Base-by-base conservation (phyloP, 1,140 invertebrate genomes). In the Drosophila repleta region DNA sequence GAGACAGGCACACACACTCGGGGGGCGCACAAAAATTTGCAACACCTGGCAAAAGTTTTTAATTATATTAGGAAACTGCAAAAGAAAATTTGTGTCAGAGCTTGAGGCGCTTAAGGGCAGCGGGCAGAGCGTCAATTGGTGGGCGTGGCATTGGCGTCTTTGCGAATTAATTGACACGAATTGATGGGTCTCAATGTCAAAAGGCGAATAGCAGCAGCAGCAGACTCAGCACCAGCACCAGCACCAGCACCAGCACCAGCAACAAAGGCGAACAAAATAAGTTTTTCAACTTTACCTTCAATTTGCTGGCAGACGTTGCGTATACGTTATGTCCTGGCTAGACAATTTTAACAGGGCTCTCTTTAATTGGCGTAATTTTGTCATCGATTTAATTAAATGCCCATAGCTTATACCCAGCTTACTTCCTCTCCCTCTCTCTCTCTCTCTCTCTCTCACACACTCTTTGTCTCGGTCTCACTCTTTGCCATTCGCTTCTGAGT, bases 301-400 rank as follows among this genome's bases (percentile, higher is more conserved):
- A 85, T 85, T 84, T 84, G 82, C 81, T 74, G 85, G 46, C 74
- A 52, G 70, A 75, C 66, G 62, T 45, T 57, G 76, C 62, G 80
- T 68, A 78, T 75, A 75, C 78, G 74, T 69, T 53, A 79, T 79
- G 61, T 62, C 15, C 49, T 57, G 63, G 61, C 79, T 82, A 76
- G 79, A 87, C 74, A 88, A 79, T 83, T 88, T 87, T 63, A 67
- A 76, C 68, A 88, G 71, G 72, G 75, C 75, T 75, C 74, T 10
- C 81, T 87, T 87, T 88, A 87, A 87, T 87, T 88, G 82, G 62
- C 83, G 83, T 88, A 87, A 87, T 88, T 88, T 87, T 88, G 81
- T 85, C 81, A 87, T 88, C 82, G 83, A 87, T 88, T 87, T 82
- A 87, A 87, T 88, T 87, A 87, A 87, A 87, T 82, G 78, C 60